A percentile compares a stretch with the other conserved stretches of the same genome.
phyloP scores from a whole-genome alignment of 2,888 invertebrate genomes.

The Gerosis bhagava region DNA sequence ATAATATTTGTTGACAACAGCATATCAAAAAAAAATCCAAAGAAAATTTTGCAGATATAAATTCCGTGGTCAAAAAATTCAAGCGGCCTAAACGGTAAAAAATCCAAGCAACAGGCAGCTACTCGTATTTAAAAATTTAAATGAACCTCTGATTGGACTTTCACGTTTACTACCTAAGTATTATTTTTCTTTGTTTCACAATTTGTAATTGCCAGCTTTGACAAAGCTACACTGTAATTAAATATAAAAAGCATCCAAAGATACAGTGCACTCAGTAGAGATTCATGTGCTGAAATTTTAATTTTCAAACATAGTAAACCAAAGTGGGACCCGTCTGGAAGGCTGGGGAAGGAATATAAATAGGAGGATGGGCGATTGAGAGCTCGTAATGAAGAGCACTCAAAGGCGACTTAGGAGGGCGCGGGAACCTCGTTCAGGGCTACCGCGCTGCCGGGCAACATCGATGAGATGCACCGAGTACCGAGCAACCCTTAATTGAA shows the following conservation, averaged over 20 bases:
- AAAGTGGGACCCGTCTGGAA: conserved; percentile 37
- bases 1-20: too few species aligned
- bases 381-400: conserved; percentile 67
- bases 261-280: background rate
- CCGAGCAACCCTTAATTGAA: conserved; percentile 78
- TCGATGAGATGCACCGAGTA: conserved; percentile 67
- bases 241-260: conserved; percentile 1
- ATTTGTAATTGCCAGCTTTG: background rate
- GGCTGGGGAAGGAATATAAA: conserved; percentile 54
- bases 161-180: background rate
- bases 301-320: conserved; percentile 16
- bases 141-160: conserved; percentile 1
- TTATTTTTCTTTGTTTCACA: conserved; percentile 9
- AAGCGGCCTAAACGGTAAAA: background rate
- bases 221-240: background rate
- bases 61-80: too few species aligned
- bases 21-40: too few species aligned
- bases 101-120: conserved; percentile 5
- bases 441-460: conserved; percentile 48
- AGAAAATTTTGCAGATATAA: too few species aligned
- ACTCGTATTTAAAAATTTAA: conserved; percentile 2
- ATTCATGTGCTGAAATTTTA: conserved; percentile 5
- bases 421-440: conserved; percentile 40
- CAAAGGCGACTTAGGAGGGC: conserved; percentile 47
- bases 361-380: conserved; percentile 56